Evolutionary conservation across 2,888 invertebrate species (phyloP).

Genomic region (Epirrhoe alternata): DNA sequence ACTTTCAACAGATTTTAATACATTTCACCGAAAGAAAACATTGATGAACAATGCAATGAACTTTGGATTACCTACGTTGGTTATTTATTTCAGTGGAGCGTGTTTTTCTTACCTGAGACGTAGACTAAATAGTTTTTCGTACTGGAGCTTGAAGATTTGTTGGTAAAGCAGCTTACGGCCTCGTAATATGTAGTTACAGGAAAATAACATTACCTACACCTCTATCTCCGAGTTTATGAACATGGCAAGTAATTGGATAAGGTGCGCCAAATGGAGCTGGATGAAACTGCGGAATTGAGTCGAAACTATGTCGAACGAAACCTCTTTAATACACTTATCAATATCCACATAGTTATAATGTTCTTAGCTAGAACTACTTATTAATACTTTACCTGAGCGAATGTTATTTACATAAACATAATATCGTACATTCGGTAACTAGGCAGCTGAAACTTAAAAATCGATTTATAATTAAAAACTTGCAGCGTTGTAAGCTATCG

Average conservation of each 20-base stretch:
- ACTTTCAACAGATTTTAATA: conserved; percentile 16
- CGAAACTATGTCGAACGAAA: not conserved
- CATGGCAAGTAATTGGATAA: conserved; percentile 24
- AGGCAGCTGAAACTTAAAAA: not conserved
- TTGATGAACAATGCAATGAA: conserved; percentile 16
- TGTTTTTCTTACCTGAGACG: conserved; percentile 10
- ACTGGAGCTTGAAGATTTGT: not conserved
- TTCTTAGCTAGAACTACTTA: too few relatives aligned
- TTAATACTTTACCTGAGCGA: too few relatives aligned
- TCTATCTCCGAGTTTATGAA: conserved; percentile 27
- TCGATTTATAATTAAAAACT: conserved; percentile 16
- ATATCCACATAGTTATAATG: not conserved
- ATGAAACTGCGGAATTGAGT: conserved; percentile 10
- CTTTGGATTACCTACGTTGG: conserved; percentile 9
- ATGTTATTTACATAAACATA: too few relatives aligned
- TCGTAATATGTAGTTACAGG: conserved; percentile 4
- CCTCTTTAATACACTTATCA: not conserved
- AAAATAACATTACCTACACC: conserved; percentile 28
- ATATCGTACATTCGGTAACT: not conserved
- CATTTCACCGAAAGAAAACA: conserved; percentile 20
- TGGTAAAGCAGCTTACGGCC: conserved; percentile 9
- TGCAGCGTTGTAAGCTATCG: conserved; percentile 8
- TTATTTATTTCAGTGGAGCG: conserved; percentile 8
- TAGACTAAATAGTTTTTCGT: not conserved
- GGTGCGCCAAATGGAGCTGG: conserved; percentile 7